These are phyloP conservation scores for Parnassius mnemosyne DNA, from an alignment of 2,888 invertebrate species.

Conservation along the genomic window DNA sequence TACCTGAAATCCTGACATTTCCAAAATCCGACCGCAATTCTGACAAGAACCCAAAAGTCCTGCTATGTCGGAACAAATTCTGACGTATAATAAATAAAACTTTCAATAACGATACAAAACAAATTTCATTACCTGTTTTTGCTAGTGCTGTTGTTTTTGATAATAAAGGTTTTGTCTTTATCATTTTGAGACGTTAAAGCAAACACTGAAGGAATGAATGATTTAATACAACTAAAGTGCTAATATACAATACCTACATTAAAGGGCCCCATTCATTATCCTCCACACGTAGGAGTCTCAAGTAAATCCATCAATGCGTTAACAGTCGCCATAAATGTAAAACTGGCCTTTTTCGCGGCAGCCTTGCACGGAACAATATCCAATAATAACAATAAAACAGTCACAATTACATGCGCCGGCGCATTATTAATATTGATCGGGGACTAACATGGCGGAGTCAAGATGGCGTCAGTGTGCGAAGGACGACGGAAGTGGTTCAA, in stretches of 20 bases:
- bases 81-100: not conserved
- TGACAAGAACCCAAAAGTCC: too few relatives aligned
- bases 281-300: constrained; percentile 35
- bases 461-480: constrained; percentile 38
- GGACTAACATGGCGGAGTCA: constrained; percentile 39
- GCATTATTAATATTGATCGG: constrained; percentile 49
- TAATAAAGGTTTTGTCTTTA: not conserved
- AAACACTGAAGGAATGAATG: not conserved
- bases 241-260: constrained; percentile 10
- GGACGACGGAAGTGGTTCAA: constrained; percentile 44
- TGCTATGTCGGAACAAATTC: too few relatives aligned
- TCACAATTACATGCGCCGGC: constrained; percentile 48
- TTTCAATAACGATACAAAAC: not conserved
- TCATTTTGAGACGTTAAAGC: too few relatives aligned
- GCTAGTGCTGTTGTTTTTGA: not conserved
- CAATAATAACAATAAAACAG: constrained; percentile 72
- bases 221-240: constrained; percentile 1
- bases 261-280: constrained; percentile 32
- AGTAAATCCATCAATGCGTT: constrained; percentile 39
- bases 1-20: too few relatives aligned
- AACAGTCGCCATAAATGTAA: constrained; percentile 46
- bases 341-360: constrained; percentile 61
- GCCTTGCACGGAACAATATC: constrained; percentile 72
- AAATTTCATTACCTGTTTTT: not conserved
- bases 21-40: too few relatives aligned